Percentiles rank a stretch among this genome's conserved stretches.
Evolutionary conservation across 2,113 vertebrate species (phyloP).

Genomic region (Notarius lentiginosus): DNA sequence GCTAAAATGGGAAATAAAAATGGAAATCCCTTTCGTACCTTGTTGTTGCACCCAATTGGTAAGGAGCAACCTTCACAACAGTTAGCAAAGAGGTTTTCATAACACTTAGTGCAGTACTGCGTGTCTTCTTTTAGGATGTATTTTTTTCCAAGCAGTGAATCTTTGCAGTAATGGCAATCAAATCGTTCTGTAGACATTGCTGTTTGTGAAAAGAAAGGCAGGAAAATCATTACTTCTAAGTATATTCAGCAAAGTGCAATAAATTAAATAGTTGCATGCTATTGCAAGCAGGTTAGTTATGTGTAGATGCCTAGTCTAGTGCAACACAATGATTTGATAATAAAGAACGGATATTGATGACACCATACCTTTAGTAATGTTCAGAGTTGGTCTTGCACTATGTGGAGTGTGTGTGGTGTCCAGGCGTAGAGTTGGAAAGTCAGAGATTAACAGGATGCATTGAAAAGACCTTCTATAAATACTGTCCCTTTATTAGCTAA

Average conservation of each 20-base stretch:
- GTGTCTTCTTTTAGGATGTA: slow-evolving; percentile 84
- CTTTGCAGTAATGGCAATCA: slow-evolving; percentile 88
- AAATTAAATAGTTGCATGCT: neutral
- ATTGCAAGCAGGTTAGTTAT: neutral
- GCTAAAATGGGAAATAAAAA: neutral
- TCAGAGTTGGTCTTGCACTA: slow-evolving; percentile 45
- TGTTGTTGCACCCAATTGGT: slow-evolving; percentile 83
- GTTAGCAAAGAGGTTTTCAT: slow-evolving; percentile 86
- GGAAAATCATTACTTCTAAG: neutral
- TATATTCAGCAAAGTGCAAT: neutral
- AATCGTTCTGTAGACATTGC: slow-evolving; percentile 78
- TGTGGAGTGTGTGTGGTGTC: slow-evolving; percentile 45
- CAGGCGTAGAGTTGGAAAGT: slow-evolving; percentile 41
- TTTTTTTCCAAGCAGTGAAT: slow-evolving; percentile 86
- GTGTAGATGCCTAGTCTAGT: neutral
- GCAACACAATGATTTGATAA: neutral
- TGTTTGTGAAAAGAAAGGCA: slow-evolving; percentile 34
- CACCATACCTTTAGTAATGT: slow-evolving; percentile 52
- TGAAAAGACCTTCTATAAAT: slow-evolving; percentile 76
- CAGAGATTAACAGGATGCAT: slow-evolving; percentile 68
- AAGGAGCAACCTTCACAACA: slow-evolving; percentile 84
- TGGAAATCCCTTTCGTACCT: slow-evolving; percentile 72
- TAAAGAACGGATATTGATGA: neutral
- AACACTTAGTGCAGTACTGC: slow-evolving; percentile 86
- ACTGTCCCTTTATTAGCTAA: slow-evolving; percentile 71